Conservation (phyloP, 2,888 invertebrate species). For the Hypomecis punctinalis region DNA sequence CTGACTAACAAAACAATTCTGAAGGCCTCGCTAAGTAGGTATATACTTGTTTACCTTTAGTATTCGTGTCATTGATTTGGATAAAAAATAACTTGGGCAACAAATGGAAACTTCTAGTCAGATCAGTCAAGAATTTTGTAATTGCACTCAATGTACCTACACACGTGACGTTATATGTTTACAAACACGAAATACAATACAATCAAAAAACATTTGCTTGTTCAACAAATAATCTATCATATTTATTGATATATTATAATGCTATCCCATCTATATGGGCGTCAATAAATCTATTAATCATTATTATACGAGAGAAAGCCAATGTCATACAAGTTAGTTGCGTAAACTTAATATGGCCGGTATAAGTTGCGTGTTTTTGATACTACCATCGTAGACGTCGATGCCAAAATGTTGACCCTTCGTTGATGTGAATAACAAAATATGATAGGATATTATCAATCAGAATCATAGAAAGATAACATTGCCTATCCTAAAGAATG, state of each 20-base stretch:
- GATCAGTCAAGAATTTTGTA: neutral
- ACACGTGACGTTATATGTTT: too few relatives aligned
- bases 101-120: constrained; percentile 17
- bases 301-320: constrained; percentile 28
- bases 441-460: neutral
- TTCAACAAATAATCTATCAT: too few relatives aligned
- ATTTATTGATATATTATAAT: neutral
- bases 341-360: constrained; percentile 20
- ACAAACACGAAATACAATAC: too few relatives aligned
- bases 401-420: constrained; percentile 16
- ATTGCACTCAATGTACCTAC: neutral
- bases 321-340: constrained; percentile 33
- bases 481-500: too few relatives aligned
- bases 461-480: too few relatives aligned
- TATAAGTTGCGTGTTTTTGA: constrained; percentile 22
- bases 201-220: too few relatives aligned
- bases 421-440: constrained; percentile 6
- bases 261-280: neutral
- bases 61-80: constrained; percentile 39
- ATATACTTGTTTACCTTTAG: constrained; percentile 49
- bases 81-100: constrained; percentile 30
- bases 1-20: constrained; percentile 46
- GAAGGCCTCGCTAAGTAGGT: constrained; percentile 44
- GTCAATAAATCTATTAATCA: constrained; percentile 9
- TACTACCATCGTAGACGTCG: neutral